These are phyloP conservation scores for Diarsia rubi DNA, from an alignment of 2,888 invertebrate species.

Conservation along the genomic window DNA sequence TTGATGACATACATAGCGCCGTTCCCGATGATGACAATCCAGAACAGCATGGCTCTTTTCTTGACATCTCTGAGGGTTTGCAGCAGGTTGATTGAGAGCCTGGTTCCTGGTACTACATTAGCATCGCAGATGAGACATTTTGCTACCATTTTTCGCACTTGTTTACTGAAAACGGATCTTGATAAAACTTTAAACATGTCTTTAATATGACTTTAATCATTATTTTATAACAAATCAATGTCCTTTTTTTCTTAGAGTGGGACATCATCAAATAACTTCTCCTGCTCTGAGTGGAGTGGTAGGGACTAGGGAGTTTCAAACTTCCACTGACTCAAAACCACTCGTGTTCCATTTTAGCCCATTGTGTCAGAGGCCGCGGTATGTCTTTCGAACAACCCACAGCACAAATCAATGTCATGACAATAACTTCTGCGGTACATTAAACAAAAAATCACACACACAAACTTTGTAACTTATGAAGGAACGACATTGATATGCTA, in stretches of 20 bases:
- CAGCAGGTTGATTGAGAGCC: constrained; percentile 59
- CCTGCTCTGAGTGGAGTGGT: no score
- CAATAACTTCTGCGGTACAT: no score
- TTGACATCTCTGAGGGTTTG: constrained; percentile 37
- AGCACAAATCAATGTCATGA: no score
- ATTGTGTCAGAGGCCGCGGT: no score
- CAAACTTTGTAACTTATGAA: neutral
- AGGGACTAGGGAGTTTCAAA: no score
- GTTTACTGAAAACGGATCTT: constrained; percentile 45
- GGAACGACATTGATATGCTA: neutral
- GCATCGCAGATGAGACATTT: constrained; percentile 61
- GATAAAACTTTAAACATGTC: neutral
- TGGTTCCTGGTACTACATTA: constrained; percentile 40
- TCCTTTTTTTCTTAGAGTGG: no score
- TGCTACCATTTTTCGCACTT: constrained; percentile 52
- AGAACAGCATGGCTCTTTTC: constrained; percentile 48
- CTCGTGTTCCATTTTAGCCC: no score
- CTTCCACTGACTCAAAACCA: no score
- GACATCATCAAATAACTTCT: no score
- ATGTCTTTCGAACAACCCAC: no score
- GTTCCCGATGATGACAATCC: constrained; percentile 42
- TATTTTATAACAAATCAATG: no score
- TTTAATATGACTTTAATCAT: neutral
- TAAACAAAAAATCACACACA: no score
- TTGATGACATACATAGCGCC: constrained; percentile 34